phyloP scores from a whole-genome alignment of 2,797 vertebrate species.

The Sitta carolinensis region DNA sequence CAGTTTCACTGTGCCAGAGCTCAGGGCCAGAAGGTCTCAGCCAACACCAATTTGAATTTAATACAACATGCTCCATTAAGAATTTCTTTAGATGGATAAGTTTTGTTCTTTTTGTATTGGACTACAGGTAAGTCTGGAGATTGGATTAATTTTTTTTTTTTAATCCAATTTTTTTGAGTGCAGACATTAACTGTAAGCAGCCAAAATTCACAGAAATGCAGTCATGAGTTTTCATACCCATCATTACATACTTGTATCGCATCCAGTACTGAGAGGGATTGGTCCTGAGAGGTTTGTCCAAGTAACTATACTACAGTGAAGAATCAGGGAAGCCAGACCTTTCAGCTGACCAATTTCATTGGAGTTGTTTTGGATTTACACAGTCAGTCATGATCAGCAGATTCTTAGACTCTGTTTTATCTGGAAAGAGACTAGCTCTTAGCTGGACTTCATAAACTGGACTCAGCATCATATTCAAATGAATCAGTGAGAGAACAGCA shows the following conservation, averaged over 20 bases:
- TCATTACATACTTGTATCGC: not conserved
- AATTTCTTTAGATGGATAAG: not conserved
- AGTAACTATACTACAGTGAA: not conserved
- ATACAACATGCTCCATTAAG: not conserved
- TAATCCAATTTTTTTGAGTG: not conserved
- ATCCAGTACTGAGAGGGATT: not conserved
- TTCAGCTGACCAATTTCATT: not conserved
- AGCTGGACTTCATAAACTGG: not conserved
- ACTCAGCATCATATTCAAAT: not conserved
- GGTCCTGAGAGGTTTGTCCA: not conserved
- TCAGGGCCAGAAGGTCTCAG: not conserved
- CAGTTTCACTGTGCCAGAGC: not conserved
- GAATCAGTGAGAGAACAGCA: not conserved
- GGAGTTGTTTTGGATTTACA: not conserved
- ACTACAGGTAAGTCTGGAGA: constrained; percentile 51
- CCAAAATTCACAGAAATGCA: constrained; percentile 38
- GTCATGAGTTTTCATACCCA: constrained; percentile 27
- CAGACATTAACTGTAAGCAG: not conserved
- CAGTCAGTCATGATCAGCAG: not conserved
- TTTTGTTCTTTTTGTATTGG: not conserved
- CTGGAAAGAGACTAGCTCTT: not conserved
- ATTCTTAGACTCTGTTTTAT: not conserved
- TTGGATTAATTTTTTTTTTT: constrained; percentile 7
- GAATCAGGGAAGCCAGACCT: not conserved
- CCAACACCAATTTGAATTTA: not conserved